These are phyloP conservation scores for Nycteola revayana DNA, from an alignment of 2,888 invertebrate species.

Conservation along the genomic window DNA sequence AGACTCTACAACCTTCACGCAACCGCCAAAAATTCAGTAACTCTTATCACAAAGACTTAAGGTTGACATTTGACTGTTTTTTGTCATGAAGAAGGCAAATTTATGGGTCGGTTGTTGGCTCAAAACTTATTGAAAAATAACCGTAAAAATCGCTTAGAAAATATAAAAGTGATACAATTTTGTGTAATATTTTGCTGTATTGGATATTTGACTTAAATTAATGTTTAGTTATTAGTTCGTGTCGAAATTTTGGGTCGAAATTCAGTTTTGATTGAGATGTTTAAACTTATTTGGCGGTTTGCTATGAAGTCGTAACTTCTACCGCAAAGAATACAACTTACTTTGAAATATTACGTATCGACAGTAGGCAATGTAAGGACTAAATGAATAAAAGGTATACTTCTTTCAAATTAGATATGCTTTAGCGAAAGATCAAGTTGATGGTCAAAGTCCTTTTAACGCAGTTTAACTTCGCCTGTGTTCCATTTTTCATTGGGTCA, in stretches of 20 bases:
- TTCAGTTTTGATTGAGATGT: conserved; percentile 10
- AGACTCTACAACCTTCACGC: conserved; percentile 32
- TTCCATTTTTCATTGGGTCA: no score
- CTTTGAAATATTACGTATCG: no score
- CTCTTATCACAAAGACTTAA: not conserved
- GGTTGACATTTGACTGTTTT: not conserved
- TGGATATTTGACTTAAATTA: conserved; percentile 47
- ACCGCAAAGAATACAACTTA: no score
- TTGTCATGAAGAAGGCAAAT: not conserved
- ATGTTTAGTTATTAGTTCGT: conserved; percentile 27
- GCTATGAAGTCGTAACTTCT: not conserved
- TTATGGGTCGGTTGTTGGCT: no score
- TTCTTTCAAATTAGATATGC: no score
- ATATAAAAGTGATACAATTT: conserved; percentile 45
- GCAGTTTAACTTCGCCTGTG: no score
- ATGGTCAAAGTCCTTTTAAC: no score
- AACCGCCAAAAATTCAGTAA: not conserved
- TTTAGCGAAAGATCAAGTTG: no score
- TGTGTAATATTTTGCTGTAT: conserved; percentile 40
- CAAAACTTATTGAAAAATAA: conserved; percentile 62
- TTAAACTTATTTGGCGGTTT: conserved; percentile 8
- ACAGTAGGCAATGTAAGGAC: no score
- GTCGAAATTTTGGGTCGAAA: conserved; percentile 8
- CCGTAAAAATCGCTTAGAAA: conserved; percentile 63
- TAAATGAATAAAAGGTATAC: no score